Percentiles rank a stretch among this genome's conserved stretches.
phyloP scores from a whole-genome alignment of 1,140 invertebrate genomes.

The Rhagoletis zephyria region DNA sequence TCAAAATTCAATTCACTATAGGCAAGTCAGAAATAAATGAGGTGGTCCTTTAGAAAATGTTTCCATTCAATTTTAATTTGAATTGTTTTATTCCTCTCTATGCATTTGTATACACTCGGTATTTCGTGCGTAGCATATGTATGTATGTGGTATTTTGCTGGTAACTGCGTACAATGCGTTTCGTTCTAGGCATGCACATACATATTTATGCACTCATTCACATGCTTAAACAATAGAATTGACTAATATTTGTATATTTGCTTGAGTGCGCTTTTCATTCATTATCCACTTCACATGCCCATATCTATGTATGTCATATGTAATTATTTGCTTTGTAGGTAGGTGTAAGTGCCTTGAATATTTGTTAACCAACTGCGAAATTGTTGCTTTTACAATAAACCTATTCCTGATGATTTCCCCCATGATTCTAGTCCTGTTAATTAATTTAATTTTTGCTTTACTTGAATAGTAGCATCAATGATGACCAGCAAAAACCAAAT shows the following conservation, averaged over 20 bases:
- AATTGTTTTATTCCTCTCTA: neutral
- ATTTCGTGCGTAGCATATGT: slow-evolving; percentile 24
- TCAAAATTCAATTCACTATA: neutral
- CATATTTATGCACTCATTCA: neutral
- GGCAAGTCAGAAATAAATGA: neutral
- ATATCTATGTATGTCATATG: no score
- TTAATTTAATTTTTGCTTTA: neutral
- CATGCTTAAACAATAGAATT: neutral
- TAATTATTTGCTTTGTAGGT: no score
- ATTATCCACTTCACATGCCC: neutral
- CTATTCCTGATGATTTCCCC: neutral
- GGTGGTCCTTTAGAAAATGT: neutral
- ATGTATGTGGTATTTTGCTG: neutral
- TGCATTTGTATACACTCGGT: neutral
- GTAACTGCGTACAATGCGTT: neutral
- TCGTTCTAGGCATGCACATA: neutral
- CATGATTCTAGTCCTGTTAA: neutral
- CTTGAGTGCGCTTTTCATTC: slow-evolving; percentile 18
- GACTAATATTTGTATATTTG: slow-evolving; percentile 45
- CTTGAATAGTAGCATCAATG: no score
- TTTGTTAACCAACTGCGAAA: neutral
- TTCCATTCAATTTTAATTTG: slow-evolving; percentile 50
- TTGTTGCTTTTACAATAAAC: neutral
- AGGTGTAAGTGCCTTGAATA: neutral
- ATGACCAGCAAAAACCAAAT: no score